Evolutionary conservation across 1,140 invertebrate genomes (phyloP).

Genomic region (Drosophila albomicans): DNA sequence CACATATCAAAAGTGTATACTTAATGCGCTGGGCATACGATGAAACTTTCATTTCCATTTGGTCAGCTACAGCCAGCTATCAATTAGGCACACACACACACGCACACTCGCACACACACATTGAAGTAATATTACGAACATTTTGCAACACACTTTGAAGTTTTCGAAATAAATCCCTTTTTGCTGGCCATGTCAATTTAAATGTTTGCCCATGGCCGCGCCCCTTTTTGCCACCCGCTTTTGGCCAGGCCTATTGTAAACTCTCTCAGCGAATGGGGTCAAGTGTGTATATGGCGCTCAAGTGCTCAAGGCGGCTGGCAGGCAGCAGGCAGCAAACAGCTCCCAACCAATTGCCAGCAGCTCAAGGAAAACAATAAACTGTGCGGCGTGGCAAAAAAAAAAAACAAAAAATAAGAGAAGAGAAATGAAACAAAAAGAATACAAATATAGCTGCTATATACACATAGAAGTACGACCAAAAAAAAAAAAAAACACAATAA

Average conservation of each 20-base stretch:
- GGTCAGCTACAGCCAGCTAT: slow-evolving; percentile 60
- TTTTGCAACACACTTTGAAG: slow-evolving; percentile 44
- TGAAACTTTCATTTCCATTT: slow-evolving; percentile 72
- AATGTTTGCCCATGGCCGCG: slow-evolving; percentile 38
- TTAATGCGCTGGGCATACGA: slow-evolving; percentile 25
- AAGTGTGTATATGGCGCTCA: slow-evolving; percentile 75
- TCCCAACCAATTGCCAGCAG: slow-evolving; percentile 24
- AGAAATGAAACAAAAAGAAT: slow-evolving; percentile 28
- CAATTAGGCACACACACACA: slow-evolving; percentile 58
- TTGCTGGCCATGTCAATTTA: slow-evolving; percentile 46
- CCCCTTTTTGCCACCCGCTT: not conserved
- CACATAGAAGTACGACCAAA: slow-evolving; percentile 23
- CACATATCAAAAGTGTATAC: slow-evolving; percentile 40
- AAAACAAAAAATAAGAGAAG: slow-evolving; percentile 30
- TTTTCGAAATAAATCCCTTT: slow-evolving; percentile 40
- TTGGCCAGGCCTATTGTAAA: slow-evolving; percentile 62
- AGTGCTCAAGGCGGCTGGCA: slow-evolving; percentile 59
- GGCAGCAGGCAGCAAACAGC: slow-evolving; percentile 27
- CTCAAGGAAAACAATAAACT: slow-evolving; percentile 79
- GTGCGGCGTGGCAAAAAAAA: slow-evolving; percentile 52
- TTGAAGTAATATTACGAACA: slow-evolving; percentile 26
- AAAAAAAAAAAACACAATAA: slow-evolving; percentile 25
- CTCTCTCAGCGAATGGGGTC: slow-evolving; percentile 66
- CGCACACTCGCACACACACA: slow-evolving; percentile 13
- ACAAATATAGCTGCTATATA: slow-evolving; percentile 20